Percentiles rank a stretch among this genome's conserved stretches.
Conservation (phyloP, 2,888 invertebrate species). For the Drosophila picticornis region DNA sequence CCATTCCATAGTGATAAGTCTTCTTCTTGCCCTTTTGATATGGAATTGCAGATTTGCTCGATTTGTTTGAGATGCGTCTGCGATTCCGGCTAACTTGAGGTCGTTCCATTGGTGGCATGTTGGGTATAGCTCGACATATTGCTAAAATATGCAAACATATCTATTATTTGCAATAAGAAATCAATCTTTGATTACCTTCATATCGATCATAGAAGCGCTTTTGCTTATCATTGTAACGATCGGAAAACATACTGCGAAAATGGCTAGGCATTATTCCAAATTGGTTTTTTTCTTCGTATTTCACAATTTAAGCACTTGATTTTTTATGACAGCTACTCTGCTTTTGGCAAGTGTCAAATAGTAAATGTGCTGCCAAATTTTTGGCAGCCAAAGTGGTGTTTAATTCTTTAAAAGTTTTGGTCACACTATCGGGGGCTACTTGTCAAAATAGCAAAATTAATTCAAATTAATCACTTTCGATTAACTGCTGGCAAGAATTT, state of each 20-base stretch:
- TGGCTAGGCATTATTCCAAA: slow-evolving; percentile 42
- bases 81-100: neutral
- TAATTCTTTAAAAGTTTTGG: neutral
- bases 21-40: slow-evolving; percentile 2
- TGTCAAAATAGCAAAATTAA: neutral
- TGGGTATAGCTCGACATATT: slow-evolving; percentile 15
- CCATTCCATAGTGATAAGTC: slow-evolving; percentile 43
- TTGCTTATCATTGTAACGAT: slow-evolving; percentile 47
- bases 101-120: slow-evolving; percentile 28
- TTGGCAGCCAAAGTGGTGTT: neutral
- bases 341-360: slow-evolving; percentile 1
- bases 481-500: neutral
- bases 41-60: neutral
- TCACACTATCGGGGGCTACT: neutral
- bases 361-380: no score
- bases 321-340: neutral
- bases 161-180: neutral
- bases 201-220: slow-evolving; percentile 39
- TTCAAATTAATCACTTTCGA: neutral
- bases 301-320: neutral
- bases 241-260: slow-evolving; percentile 57
- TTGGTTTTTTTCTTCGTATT: neutral
- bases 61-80: neutral
- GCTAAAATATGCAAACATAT: slow-evolving; percentile 17
- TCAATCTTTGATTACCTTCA: slow-evolving; percentile 45